phyloP scores from a whole-genome alignment of 2,797 vertebrate species.

The Sciurus carolinensis region DNA sequence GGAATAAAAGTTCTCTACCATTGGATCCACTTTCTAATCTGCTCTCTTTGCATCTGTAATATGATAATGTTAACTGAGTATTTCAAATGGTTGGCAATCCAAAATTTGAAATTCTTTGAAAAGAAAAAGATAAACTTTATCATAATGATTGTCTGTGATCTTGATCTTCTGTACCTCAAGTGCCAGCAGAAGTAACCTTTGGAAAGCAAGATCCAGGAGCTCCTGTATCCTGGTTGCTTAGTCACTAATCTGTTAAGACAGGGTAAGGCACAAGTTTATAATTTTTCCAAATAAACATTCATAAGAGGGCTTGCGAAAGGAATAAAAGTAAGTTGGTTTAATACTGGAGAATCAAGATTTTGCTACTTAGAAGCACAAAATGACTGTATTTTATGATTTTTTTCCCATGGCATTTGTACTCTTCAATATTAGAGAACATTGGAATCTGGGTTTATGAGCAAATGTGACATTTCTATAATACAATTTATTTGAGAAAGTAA shows the following conservation, averaged over 20 bases:
- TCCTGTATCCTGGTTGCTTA: not conserved
- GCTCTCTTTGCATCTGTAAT: not conserved
- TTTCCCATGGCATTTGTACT: not conserved
- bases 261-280: slow-evolving; percentile 20
- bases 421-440: not conserved
- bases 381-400: slow-evolving; percentile 26
- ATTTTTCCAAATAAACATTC: slow-evolving; percentile 23
- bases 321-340: not conserved
- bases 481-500: slow-evolving; percentile 69
- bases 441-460: slow-evolving; percentile 32
- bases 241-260: slow-evolving; percentile 54
- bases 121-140: not conserved
- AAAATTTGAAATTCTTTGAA: slow-evolving; percentile 53
- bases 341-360: slow-evolving; percentile 27
- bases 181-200: slow-evolving; percentile 34
- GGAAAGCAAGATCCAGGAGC: not conserved
- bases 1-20: not conserved
- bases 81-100: slow-evolving; percentile 12
- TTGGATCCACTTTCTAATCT: not conserved
- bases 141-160: not conserved
- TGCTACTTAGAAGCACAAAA: not conserved
- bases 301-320: not conserved
- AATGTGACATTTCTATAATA: slow-evolving; percentile 64
- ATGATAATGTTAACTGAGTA: not conserved
- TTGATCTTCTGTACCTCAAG: slow-evolving; percentile 6